A percentile compares a stretch with the other conserved stretches of the same genome.
These are phyloP conservation scores for Pegoplata infirma DNA, from an alignment of 2,888 invertebrate genomes.

Conservation along the genomic window DNA sequence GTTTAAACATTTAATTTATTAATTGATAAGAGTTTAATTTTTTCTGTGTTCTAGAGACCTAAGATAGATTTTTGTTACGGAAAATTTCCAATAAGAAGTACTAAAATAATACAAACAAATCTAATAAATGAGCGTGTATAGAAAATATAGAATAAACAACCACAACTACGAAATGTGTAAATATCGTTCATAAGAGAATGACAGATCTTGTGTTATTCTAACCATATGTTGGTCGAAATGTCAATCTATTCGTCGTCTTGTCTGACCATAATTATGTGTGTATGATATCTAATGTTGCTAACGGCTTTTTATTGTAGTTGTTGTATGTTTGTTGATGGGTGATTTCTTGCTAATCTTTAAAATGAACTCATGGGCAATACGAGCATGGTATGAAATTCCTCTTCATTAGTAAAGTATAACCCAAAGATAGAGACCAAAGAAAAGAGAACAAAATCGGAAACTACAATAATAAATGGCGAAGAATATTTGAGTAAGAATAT, in stretches of 20 bases:
- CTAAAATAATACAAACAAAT: background rate
- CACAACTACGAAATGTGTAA: background rate
- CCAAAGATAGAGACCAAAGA: too few relatives aligned
- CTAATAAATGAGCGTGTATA: background rate
- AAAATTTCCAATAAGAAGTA: background rate
- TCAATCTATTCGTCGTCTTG: background rate
- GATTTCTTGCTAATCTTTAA: background rate
- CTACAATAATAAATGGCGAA: background rate
- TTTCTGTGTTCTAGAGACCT: too few relatives aligned
- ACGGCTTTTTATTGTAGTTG: background rate
- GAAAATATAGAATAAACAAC: background rate
- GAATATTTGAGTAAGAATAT: too few relatives aligned
- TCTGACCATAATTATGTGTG: background rate
- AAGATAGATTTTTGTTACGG: background rate
- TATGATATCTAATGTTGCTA: background rate
- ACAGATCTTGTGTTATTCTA: too few relatives aligned
- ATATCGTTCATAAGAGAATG: too few relatives aligned
- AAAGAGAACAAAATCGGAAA: background rate
- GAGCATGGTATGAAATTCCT: background rate
- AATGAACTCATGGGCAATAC: slow-evolving; percentile 6
- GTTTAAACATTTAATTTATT: too few relatives aligned
- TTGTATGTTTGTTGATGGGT: background rate
- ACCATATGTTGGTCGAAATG: too few relatives aligned
- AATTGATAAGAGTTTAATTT: too few relatives aligned
- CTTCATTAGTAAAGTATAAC: background rate